Evolutionary conservation across 2,888 invertebrate species (phyloP), one percentile per base, ranked within the genome.

Genomic region (Prosopocoilus inquinatus): DNA sequence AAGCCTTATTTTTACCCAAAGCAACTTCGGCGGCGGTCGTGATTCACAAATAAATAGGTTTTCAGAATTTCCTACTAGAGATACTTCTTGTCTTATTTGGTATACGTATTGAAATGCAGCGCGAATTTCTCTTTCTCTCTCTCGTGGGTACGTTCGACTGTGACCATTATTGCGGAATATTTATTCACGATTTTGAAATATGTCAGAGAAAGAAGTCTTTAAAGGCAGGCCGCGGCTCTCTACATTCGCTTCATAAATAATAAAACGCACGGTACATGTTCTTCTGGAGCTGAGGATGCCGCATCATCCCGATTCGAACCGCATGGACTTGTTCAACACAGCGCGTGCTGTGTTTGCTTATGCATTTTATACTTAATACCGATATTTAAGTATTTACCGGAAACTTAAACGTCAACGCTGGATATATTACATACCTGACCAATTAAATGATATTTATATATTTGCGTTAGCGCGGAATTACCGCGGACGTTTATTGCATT

Each of bases 111-210:
- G 20, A 28, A 28, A 28, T 28, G 20, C 20, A 28, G 20, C 20
- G 20, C 20, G 3, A 28, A 28, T 28, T 28, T 28, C 20, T 28
- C 20, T n/a, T n/a, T n/a, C n/a, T n/a, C n/a, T n/a, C n/a, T n/a
- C n/a, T n/a, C n/a, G n/a, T n/a, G n/a, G n/a, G 20, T 28, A 28
- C 20, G 20, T 41, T 15, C 41, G 12, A 12, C 12, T 36, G 11
- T 36, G 9, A 11, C 15, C 12, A 41, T 41, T 16, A 15, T 11
- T 41, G 41, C 41, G 41, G 16, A 41, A 62, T 61, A 64, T 61
- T 64, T 61, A 66, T 65, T 63, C 62, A 59, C 64, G 64, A 64
- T 65, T 57, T 59, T 67, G 65, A 68, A 64, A 64, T 67, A 68
- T 64, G 65, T 66, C 66, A 64, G 62, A n/a, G n/a, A n/a, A n/a